Base-by-base conservation (phyloP, 2,888 invertebrate species). In the Camptogramma bilineatum region DNA sequence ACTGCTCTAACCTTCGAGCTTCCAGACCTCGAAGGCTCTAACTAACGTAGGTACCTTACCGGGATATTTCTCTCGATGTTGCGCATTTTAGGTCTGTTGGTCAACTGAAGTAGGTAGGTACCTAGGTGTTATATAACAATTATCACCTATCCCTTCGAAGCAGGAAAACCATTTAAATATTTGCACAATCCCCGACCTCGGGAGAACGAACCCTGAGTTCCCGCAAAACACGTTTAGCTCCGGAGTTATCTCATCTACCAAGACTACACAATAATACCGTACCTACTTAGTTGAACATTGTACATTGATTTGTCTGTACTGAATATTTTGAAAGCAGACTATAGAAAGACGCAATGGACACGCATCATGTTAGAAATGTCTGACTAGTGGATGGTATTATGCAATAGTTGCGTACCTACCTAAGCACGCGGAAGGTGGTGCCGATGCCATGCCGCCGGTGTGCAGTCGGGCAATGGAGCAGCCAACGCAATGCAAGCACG, bases 401-500 rank as follows among this genome's bases (percentile, higher is more conserved):
- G 87, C 81, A 90, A 90, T 76, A 51, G 76, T 88, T 86, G 86
- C 87, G 86, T 89, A 86, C 83, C 82, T 89, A 86, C 83, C 82
- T 74, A 81, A 83, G 47, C 34, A 91, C 84, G 81, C 90, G 91
- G 91, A 91, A 91, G 90, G 82, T n/a, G n/a, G n/a, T n/a, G n/a
- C n/a, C n/a, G n/a, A n/a, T n/a, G n/a, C n/a, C n/a, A n/a, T n/a
- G n/a, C n/a, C n/a, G n/a, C n/a, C 84, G 78, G 74, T 83, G 80
- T 39, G 44, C 87, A 90, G 82, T 91, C 87, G 91, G 87, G 86
- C 89, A 91, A 87, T 89, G 82, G 91, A 90, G 87, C 90, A 88
- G 81, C 80, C 78, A 82, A 78, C 80, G 82, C 81, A 83, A 85
- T 81, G 78, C 76, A 82, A 81, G 78, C 79, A 77, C 73, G 74